A percentile compares a stretch with the other conserved stretches of the same genome.
These are phyloP conservation scores for Trachurus trachurus DNA, from an alignment of 2,797 vertebrate genomes.

Conservation along the genomic window DNA sequence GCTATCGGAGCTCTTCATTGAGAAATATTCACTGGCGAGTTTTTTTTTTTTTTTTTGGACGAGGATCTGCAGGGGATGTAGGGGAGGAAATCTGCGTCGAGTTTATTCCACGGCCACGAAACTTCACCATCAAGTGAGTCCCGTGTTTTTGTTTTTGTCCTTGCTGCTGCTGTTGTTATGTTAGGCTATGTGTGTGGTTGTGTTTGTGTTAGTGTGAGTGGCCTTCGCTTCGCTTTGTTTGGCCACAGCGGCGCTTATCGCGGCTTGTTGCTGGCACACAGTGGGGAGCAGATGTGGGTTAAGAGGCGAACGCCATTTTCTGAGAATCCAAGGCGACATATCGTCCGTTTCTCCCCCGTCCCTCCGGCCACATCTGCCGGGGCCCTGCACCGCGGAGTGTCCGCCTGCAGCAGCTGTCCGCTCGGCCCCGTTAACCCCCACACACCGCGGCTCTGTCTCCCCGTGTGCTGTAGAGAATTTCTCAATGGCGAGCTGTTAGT, in stretches of 20 bases:
- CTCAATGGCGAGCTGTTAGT: slow-evolving; percentile 70
- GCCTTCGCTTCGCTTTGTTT: neutral
- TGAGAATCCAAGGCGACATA: slow-evolving; percentile 51
- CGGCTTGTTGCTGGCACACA: slow-evolving; percentile 30
- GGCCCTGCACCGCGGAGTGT: neutral
- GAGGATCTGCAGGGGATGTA: slow-evolving; percentile 67
- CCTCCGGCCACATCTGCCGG: neutral
- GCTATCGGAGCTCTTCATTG: slow-evolving; percentile 78
- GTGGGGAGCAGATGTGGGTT: slow-evolving; percentile 22
- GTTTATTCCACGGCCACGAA: slow-evolving; percentile 35
- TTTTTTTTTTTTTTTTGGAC: slow-evolving; percentile 31
- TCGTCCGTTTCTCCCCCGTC: slow-evolving; percentile 52
- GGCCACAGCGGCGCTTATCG: neutral
- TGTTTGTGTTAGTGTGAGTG: neutral
- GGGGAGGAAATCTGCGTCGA: slow-evolving; percentile 36
- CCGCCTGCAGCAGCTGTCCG: slow-evolving; percentile 8
- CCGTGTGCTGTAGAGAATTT: slow-evolving; percentile 54
- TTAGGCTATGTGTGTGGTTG: too few relatives aligned
- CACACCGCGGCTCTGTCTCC: slow-evolving; percentile 23
- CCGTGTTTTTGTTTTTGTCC: neutral
- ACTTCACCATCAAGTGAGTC: slow-evolving; percentile 61
- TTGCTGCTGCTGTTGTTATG: too few relatives aligned
- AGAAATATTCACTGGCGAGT: slow-evolving; percentile 79
- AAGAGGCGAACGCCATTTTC: slow-evolving; percentile 86
- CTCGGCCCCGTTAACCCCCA: too few relatives aligned